Evolutionary conservation across 2,888 invertebrate species (phyloP), one percentile per base, ranked within the genome.

Genomic region (Nephrotoma appendiculata): DNA sequence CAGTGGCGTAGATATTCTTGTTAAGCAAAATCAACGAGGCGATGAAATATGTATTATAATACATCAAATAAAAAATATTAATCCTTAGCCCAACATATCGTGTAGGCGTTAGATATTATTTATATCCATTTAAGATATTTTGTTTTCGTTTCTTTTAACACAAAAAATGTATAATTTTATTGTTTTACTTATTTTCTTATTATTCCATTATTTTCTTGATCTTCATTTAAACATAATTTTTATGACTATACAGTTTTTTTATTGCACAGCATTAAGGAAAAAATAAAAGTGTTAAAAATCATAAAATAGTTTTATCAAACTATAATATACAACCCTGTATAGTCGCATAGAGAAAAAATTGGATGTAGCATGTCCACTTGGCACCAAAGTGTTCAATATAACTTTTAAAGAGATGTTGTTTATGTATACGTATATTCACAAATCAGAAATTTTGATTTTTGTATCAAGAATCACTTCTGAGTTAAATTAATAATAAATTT

Each of bases 11-110:
- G 84, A 84, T 84, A 43, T 42, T 84, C 84, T 84, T 84, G 84
- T 84, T 84, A 84, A 84, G 84, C 84, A 84, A 84, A 84, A 84
- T 84, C 84, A 42, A 84, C 84, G 84, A 84, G 84, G 84, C 84
- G 84, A 84, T 84, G 42, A 84, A 84, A 84, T 41, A 84, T 84
- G 42, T 84, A 42, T 42, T 15, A 42, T 84, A 42, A 43, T 84
- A 84, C 43, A 84, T 42, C 84, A 84, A 84, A 19, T 9, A 83
- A 42, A 41, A 84, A 41, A 41, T 42, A 42, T 43, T 43, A 42
- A 42, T 42, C 42, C 43, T 84, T 15, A 84, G 41, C 12, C 43
- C 42, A 84, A 42, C 42, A 42, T 84, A 42, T 84, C 5, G 84
- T 84, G 84, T 84, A 84, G 84, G 84, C 84, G 84, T 41, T 15